A percentile compares a stretch with the other conserved stretches of the same genome.
phyloP scores from a whole-genome alignment of 2,113 vertebrate genomes.

The Oxyura jamaicensis region DNA sequence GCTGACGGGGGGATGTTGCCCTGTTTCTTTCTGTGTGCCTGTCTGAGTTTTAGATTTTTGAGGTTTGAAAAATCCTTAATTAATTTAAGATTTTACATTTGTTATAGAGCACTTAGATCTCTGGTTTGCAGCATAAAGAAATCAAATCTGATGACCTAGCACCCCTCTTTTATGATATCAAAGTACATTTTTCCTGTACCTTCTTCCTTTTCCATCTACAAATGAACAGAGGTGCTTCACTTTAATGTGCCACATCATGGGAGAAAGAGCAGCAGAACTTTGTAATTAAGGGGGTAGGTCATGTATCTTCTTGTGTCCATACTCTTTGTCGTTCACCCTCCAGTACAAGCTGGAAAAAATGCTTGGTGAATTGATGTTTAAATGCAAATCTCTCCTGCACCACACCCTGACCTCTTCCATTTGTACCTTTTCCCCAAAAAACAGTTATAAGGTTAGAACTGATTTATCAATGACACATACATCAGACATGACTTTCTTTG shows the following conservation, averaged over 20 bases:
- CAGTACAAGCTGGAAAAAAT: neutral
- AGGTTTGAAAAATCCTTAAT: neutral
- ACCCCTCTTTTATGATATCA: neutral
- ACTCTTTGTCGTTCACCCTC: neutral
- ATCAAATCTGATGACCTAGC: neutral
- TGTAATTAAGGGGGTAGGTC: neutral
- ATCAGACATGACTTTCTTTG: neutral
- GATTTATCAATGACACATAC: neutral
- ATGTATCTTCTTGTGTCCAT: neutral
- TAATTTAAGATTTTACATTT: neutral
- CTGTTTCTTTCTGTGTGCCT: neutral
- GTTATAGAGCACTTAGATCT: neutral
- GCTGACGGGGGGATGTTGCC: neutral
- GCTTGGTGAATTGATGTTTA: neutral
- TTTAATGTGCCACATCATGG: neutral
- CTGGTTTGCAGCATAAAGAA: neutral
- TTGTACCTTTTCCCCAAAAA: neutral
- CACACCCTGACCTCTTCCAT: neutral
- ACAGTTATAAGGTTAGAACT: neutral
- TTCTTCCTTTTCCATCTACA: neutral
- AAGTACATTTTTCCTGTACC: neutral
- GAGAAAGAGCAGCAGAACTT: neutral
- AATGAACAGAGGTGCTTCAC: neutral
- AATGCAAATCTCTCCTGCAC: neutral
- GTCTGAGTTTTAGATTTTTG: neutral